phyloP scores from a whole-genome alignment of 2,888 invertebrate genomes.

The Monoplex corrugatus region DNA sequence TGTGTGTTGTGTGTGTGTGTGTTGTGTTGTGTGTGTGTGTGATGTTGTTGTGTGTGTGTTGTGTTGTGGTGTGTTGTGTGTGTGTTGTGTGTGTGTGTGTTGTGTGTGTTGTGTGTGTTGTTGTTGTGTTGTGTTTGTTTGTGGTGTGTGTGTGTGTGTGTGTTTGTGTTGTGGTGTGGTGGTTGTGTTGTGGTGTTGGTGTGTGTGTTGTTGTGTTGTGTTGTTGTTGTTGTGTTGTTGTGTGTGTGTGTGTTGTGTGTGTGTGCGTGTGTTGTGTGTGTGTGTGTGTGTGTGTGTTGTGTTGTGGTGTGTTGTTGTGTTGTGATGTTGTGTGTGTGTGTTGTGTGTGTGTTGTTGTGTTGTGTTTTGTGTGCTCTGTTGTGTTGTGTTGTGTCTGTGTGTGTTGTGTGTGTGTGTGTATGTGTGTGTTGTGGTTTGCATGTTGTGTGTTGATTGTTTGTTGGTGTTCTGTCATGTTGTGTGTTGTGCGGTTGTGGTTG shows the following conservation, averaged over 20 bases:
- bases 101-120: no score
- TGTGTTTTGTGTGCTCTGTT: background rate
- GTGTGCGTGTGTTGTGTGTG: background rate
- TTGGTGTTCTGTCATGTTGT: background rate
- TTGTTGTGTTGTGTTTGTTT: no score
- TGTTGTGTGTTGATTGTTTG: background rate
- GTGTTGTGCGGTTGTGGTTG: background rate
- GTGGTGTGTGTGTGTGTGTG: no score
- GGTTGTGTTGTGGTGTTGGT: no score
- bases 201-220: background rate
- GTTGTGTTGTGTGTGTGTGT: background rate
- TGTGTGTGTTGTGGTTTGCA: background rate
- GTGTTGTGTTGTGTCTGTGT: no score
- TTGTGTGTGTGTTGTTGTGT: background rate
- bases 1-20: background rate
- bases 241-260: slow-evolving; percentile 9
- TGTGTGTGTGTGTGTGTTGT: no score
- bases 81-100: no score
- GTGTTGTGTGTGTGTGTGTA: no score
- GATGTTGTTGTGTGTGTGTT: no score
- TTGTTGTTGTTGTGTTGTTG: background rate
- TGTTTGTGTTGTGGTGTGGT: no score
- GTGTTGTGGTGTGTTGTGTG: no score
- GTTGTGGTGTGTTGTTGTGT: background rate
- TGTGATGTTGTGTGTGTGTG: background rate